Conservation (phyloP, 2,888 invertebrate species). For the Polyommatus icarus region DNA sequence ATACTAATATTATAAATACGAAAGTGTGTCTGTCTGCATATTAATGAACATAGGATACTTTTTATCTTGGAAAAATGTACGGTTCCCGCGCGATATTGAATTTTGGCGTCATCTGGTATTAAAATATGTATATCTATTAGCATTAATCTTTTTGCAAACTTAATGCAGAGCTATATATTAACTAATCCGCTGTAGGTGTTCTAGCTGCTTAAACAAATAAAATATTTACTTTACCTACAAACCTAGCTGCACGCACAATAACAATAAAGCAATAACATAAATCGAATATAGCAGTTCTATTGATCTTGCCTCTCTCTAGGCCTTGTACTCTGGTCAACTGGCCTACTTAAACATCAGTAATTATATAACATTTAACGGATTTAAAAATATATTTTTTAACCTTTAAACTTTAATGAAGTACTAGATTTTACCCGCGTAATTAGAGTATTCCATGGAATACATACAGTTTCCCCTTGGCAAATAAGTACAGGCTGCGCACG, state of each 20-base stretch:
- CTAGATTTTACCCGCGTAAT: no score
- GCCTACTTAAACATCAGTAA: not conserved
- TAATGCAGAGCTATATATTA: no score
- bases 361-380: not conserved
- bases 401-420: not conserved
- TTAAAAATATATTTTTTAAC: not conserved
- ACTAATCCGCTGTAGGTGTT: no score
- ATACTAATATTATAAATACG: no score
- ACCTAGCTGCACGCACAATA: not conserved
- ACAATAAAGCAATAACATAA: not conserved
- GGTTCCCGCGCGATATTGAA: no score
- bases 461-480: not conserved
- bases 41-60: no score
- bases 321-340: not conserved
- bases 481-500: not conserved
- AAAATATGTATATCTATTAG: no score
- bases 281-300: not conserved
- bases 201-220: not conserved
- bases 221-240: not conserved
- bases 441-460: no score
- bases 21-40: no score
- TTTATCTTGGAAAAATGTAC: no score
- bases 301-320: slow-evolving; percentile 15
- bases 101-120: no score
- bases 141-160: no score